Conservation (phyloP, 2,797 vertebrate species). For the Anas georgica region DNA sequence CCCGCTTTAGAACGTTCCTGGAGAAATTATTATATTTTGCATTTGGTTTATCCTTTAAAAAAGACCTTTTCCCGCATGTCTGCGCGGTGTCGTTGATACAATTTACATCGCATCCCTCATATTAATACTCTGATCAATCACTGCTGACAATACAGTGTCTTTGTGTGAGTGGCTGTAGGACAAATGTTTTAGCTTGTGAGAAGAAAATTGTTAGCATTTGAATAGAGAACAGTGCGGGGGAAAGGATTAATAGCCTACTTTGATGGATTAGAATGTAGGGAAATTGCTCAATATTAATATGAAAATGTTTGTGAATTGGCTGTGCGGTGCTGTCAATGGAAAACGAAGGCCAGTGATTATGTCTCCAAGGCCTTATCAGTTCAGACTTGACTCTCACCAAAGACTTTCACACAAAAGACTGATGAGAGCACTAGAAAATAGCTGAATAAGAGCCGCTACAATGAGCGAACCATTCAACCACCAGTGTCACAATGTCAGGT, state of each 20-base stretch:
- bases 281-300: constrained; percentile 99
- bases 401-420: constrained; percentile 86
- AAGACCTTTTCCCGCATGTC: constrained; percentile 79
- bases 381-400: constrained; percentile 81
- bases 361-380: constrained; percentile 82
- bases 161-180: constrained; percentile 90
- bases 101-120: constrained; percentile 83
- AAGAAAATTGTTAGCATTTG: constrained; percentile 92
- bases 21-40: constrained; percentile 81
- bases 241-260: constrained; percentile 95
- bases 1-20: constrained; percentile 77
- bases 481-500: constrained; percentile 60
- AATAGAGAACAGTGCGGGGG: constrained; percentile 81
- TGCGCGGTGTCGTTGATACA: constrained; percentile 86
- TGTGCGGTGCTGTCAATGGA: constrained; percentile 79
- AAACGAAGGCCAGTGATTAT: constrained; percentile 81
- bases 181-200: constrained; percentile 93
- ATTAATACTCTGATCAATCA: constrained; percentile 95
- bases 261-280: constrained; percentile 98
- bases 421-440: constrained; percentile 81
- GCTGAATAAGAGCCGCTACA: constrained; percentile 75
- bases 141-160: constrained; percentile 89
- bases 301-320: constrained; percentile 94
- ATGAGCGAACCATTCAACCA: constrained; percentile 61
- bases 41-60: constrained; percentile 82